Conservation (phyloP, 2,113 vertebrate genomes). For the Cheirogaleus medius region DNA sequence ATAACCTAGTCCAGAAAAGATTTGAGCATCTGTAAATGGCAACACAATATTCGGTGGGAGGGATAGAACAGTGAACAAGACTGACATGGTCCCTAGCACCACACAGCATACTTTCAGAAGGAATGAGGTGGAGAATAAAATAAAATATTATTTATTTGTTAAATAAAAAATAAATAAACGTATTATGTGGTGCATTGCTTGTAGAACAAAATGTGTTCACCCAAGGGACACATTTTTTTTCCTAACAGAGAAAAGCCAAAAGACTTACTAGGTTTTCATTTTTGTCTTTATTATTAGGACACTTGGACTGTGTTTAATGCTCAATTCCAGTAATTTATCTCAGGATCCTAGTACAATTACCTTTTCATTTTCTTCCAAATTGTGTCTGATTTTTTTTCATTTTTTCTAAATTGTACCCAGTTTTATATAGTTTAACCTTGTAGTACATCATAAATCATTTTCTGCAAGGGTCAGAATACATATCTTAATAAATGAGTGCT, state of each 20-base stretch:
- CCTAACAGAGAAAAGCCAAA: neutral
- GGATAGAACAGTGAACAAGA: neutral
- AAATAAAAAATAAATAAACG: neutral
- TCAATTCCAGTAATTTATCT: neutral
- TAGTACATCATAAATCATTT: neutral
- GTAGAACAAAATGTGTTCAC: slow-evolving; percentile 15
- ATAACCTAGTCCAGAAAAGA: neutral
- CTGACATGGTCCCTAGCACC: neutral
- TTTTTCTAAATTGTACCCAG: neutral
- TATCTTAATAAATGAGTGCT: neutral
- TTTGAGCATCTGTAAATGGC: neutral
- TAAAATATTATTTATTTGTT: no score
- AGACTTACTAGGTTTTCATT: neutral
- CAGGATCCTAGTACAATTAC: neutral
- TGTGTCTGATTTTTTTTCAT: neutral
- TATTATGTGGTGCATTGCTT: neutral
- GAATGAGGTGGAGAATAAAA: neutral
- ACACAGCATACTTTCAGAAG: neutral
- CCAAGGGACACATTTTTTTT: neutral
- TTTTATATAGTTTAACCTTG: neutral
- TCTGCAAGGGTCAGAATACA: neutral
- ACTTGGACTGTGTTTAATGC: neutral
- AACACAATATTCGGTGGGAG: neutral
- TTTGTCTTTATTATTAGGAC: slow-evolving; percentile 23
- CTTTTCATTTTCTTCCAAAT: neutral